Conservation (phyloP, 2,888 invertebrate species). For the Drosophila limbata region DNA sequence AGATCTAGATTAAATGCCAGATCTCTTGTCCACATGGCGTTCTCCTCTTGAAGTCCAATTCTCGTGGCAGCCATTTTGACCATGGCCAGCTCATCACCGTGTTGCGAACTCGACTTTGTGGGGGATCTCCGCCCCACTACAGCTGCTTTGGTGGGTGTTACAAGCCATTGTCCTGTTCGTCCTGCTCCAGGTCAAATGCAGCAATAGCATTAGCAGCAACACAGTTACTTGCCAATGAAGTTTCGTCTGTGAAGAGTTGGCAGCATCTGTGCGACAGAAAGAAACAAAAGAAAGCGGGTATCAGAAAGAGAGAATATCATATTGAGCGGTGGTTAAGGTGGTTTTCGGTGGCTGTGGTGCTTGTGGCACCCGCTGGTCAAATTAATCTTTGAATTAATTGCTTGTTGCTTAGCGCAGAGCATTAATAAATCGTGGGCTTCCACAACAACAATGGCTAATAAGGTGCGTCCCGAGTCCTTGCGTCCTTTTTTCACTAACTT, state of each 20-base stretch:
- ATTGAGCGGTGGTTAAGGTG: constrained; percentile 49
- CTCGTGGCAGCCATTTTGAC: constrained; percentile 26
- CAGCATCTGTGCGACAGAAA: constrained; percentile 49
- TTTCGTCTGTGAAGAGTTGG: constrained; percentile 11
- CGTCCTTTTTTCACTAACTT: constrained; percentile 74
- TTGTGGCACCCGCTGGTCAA: constrained; percentile 78
- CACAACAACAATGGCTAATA: constrained; percentile 55
- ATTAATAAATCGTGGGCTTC: constrained; percentile 74
- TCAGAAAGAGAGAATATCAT: constrained; percentile 24
- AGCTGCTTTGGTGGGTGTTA: constrained; percentile 8
- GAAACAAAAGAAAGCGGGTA: constrained; percentile 13
- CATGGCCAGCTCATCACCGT: constrained; percentile 57
- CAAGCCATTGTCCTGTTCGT: constrained; percentile 6
- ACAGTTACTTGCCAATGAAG: constrained; percentile 38
- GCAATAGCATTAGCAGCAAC: constrained; percentile 38
- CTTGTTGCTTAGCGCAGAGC: constrained; percentile 80
- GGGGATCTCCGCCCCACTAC: background rate
- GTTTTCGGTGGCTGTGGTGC: constrained; percentile 12
- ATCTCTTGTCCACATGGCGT: constrained; percentile 2
- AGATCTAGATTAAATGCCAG: constrained; percentile 1
- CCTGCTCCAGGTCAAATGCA: constrained; percentile 49
- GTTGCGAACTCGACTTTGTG: background rate
- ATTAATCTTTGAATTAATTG: constrained; percentile 83
- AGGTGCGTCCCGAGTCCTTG: constrained; percentile 47
- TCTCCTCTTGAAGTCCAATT: constrained; percentile 44